A percentile compares a stretch with the other conserved stretches of the same genome.
These are phyloP conservation scores for Brachylomia viminalis DNA, from an alignment of 2,888 invertebrate species.

Conservation along the genomic window DNA sequence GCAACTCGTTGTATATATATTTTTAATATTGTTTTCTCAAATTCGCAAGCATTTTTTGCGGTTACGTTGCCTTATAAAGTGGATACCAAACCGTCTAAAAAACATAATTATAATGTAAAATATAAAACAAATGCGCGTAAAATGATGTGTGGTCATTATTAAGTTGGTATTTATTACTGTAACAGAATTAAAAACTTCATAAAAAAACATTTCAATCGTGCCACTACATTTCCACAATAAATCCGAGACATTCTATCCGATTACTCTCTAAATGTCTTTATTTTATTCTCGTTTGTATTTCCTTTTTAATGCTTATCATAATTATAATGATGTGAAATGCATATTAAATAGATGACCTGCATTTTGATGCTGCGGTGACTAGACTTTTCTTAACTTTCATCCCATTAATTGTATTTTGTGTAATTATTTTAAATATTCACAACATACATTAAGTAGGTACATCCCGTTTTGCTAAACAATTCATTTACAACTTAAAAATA, in stretches of 20 bases:
- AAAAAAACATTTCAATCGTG: conserved; percentile 25
- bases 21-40: conserved; percentile 22
- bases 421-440: conserved; percentile 67
- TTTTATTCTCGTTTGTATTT: conserved; percentile 65
- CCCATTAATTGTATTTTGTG: conserved; percentile 59
- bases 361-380: conserved; percentile 86
- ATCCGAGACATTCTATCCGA: conserved; percentile 61
- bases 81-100: conserved; percentile 10
- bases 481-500: conserved; percentile 73
- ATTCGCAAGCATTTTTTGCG: conserved; percentile 14
- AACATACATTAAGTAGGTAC: conserved; percentile 70
- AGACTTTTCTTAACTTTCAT: conserved; percentile 77
- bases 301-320: conserved; percentile 63
- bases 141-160: conserved; percentile 32
- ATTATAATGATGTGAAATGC: conserved; percentile 63
- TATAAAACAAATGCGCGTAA: conserved; percentile 64
- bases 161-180: conserved; percentile 17
- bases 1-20: conserved; percentile 13
- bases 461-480: conserved; percentile 69
- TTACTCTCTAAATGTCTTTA: conserved; percentile 72
- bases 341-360: conserved; percentile 73
- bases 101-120: conserved; percentile 34
- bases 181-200: conserved; percentile 32
- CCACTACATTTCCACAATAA: conserved; percentile 51
- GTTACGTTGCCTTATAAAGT: conserved; percentile 9